phyloP scores from a whole-genome alignment of 2,797 vertebrate genomes.

The Hirundo rustica region DNA sequence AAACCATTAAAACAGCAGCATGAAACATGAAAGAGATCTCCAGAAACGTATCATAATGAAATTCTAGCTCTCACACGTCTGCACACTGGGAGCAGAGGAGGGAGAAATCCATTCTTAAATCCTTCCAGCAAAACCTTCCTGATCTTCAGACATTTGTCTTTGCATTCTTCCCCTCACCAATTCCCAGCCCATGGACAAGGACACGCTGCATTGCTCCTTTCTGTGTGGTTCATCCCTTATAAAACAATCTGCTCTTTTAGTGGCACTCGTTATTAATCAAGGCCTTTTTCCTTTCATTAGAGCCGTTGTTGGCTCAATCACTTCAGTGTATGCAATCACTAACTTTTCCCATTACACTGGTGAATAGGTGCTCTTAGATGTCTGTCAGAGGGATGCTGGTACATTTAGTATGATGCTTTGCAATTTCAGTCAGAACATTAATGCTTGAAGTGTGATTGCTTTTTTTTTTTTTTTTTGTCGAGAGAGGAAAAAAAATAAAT shows the following conservation, averaged over 20 bases:
- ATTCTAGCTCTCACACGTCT: background rate
- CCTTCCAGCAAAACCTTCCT: background rate
- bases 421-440: conserved; percentile 49
- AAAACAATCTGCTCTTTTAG: conserved; percentile 54
- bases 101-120: background rate
- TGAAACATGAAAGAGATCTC: background rate
- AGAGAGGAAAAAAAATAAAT: background rate
- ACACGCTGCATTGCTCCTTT: background rate
- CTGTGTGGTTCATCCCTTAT: conserved; percentile 48
- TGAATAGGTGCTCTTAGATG: conserved; percentile 36
- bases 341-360: conserved; percentile 50
- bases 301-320: conserved; percentile 42
- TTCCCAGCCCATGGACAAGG: conserved; percentile 26
- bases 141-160: background rate
- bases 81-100: background rate
- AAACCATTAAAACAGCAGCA: background rate
- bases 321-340: conserved; percentile 58
- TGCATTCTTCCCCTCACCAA: background rate
- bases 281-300: conserved; percentile 58
- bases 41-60: background rate
- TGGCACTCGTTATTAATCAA: conserved; percentile 64
- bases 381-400: conserved; percentile 38
- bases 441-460: conserved; percentile 45
- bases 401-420: conserved; percentile 39
- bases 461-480: background rate